Conservation (phyloP, 2,797 vertebrate species). For the Ispidina lecontei region DNA sequence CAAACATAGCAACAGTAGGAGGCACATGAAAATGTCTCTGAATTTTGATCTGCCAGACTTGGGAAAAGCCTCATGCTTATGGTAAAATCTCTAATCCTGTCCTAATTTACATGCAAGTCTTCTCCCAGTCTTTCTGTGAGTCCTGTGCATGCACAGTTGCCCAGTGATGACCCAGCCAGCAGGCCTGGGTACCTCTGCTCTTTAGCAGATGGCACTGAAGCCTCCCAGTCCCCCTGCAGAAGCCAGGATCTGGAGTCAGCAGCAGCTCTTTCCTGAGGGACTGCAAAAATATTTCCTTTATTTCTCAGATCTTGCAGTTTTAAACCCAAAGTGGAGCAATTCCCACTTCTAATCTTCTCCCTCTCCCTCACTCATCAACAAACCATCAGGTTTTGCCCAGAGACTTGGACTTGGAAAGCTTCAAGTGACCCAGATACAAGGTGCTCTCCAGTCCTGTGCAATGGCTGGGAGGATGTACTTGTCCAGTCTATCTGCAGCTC, state of each 20-base stretch:
- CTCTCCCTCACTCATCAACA: background rate
- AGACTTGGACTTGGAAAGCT: background rate
- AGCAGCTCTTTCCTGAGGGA: background rate
- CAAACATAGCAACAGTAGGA: background rate
- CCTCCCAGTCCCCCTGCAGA: background rate
- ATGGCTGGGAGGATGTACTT: background rate
- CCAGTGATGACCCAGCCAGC: background rate
- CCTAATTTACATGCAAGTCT: background rate
- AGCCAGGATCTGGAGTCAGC: background rate
- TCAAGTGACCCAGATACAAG: background rate
- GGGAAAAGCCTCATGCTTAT: background rate
- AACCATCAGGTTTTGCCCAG: background rate
- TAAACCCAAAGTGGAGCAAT: background rate
- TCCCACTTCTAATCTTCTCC: background rate
- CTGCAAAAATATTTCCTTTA: background rate
- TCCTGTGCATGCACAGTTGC: background rate
- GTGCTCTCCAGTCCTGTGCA: background rate
- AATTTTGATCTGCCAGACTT: slow-evolving; percentile 9
- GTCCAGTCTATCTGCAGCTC: background rate
- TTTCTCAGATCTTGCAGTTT: background rate
- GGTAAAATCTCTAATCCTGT: background rate
- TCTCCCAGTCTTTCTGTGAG: background rate
- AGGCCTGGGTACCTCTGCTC: background rate
- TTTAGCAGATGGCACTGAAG: slow-evolving; percentile 34
- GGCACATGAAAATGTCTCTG: background rate